phyloP scores from a whole-genome alignment of 1,140 invertebrate species.

The Argopecten irradians region DNA sequence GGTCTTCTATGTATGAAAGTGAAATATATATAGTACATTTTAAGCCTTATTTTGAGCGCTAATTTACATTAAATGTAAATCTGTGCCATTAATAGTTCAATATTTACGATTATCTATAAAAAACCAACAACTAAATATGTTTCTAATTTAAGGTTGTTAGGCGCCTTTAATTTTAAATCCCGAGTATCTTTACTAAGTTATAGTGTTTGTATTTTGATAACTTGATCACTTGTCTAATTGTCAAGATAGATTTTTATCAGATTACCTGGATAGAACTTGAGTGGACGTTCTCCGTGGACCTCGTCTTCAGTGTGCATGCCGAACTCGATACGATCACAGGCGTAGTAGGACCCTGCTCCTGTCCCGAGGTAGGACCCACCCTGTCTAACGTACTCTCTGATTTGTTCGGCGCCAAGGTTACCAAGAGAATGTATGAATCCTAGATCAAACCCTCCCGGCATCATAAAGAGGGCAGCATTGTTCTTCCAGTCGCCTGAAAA shows the following conservation, averaged over 20 bases:
- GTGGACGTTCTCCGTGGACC: slow-evolving; percentile 67
- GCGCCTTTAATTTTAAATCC: neutral
- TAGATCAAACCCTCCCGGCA: slow-evolving; percentile 75
- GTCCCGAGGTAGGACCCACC: slow-evolving; percentile 74
- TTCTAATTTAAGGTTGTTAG: neutral
- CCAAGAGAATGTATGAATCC: slow-evolving; percentile 69
- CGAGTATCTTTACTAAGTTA: neutral
- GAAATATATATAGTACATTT: no score
- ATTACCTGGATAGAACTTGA: slow-evolving; percentile 74
- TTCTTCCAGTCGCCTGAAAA: slow-evolving; percentile 56
- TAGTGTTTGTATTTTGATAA: neutral
- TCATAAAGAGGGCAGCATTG: slow-evolving; percentile 56
- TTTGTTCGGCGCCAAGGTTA: slow-evolving; percentile 56
- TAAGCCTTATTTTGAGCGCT: no score
- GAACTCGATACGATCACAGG: slow-evolving; percentile 73
- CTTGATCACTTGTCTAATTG: neutral
- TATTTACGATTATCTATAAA: neutral
- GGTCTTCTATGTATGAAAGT: no score
- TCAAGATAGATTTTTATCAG: neutral
- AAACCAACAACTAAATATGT: neutral
- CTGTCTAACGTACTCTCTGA: slow-evolving; percentile 65
- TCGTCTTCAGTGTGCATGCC: slow-evolving; percentile 71
- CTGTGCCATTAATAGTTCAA: no score
- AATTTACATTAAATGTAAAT: neutral
- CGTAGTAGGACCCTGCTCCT: slow-evolving; percentile 75